Base-by-base conservation (phyloP, 2,113 vertebrate genomes). In the Apistogramma diplotaenia region DNA sequence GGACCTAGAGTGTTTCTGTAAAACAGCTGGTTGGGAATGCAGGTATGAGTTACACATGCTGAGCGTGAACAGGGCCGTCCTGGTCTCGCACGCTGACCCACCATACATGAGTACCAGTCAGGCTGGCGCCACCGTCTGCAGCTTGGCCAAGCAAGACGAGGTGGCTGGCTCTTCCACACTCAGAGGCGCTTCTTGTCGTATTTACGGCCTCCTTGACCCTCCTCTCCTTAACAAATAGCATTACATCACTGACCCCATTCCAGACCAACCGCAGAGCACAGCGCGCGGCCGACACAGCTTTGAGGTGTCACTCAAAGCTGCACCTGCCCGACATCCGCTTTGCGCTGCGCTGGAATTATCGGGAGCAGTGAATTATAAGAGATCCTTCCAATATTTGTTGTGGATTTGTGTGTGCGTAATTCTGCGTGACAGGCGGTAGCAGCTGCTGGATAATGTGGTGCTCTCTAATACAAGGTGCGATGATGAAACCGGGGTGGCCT, bases 401-500 rank as follows among this genome's bases (percentile, higher is more conserved):
- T 83, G 74, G 56, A 62, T 73, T 73, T 91, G 67, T 71, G 27
- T 77, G 35, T 65, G 37, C 71, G 84, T 87, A 79, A 57, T 87
- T 76, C 84, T 85, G 74, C 23, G 11, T 90, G 92, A 94, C 80
- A 83, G 86, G 77, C 65, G 54, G 81, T 71, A 82, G 81, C 92
- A 94, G 93, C 92, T 93, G 90, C 74, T 78, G 62, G 67, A 75
- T 74, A 71, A 85, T 46, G 85, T 62, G 15, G 57, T 19, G 57
- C 79, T 67, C 79, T 72, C 76, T 81, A 61, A 86, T 79, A 75
- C 74, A 67, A 73, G 79, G 80, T 49, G 71, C 79, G 87, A 93
- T 93, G 93, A 93, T 91, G 92, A 93, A 94, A 93, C 91, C 49
- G 31, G 73, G 23, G 37, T 85, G 87, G 74, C 89, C 77, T 90